A percentile compares a stretch with the other conserved stretches of the same genome.
These are phyloP conservation scores for Frankliniella intonsa DNA, from an alignment of 2,888 invertebrate species.

Conservation along the genomic window DNA sequence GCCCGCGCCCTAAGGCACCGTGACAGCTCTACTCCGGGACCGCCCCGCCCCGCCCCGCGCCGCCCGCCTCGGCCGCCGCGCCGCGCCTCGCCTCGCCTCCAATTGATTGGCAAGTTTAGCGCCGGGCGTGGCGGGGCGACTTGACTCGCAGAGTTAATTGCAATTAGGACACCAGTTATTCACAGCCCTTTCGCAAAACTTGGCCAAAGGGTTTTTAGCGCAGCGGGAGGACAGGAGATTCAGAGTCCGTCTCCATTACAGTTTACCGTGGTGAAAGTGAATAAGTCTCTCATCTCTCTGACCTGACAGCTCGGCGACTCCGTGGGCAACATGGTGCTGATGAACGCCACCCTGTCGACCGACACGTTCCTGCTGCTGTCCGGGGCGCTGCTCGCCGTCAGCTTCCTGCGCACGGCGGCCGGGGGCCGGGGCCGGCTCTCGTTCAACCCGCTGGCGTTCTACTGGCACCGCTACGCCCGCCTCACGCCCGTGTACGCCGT, in stretches of 20 bases:
- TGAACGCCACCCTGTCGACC: constrained; percentile 46
- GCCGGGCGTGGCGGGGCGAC: background rate
- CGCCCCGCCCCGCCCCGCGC: too few relatives aligned
- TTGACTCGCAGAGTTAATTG: background rate
- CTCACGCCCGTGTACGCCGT: constrained; percentile 54
- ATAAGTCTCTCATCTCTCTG: background rate
- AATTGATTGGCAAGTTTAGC: background rate
- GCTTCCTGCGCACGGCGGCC: constrained; percentile 37
- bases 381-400: constrained; percentile 42
- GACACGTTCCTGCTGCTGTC: constrained; percentile 44
- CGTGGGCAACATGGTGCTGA: constrained; percentile 45
- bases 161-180: constrained; percentile 23
- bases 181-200: background rate
- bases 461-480: constrained; percentile 44
- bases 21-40: background rate
- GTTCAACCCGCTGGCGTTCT: constrained; percentile 27
- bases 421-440: constrained; percentile 8
- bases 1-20: background rate
- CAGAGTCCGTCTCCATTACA: too few relatives aligned
- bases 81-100: background rate
- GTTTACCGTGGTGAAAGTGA: too few relatives aligned
- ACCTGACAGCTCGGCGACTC: background rate
- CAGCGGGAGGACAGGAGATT: background rate
- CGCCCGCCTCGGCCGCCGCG: background rate
- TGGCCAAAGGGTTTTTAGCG: background rate